phyloP scores from a whole-genome alignment of 2,797 vertebrate species.

The Dryobates pubescens region DNA sequence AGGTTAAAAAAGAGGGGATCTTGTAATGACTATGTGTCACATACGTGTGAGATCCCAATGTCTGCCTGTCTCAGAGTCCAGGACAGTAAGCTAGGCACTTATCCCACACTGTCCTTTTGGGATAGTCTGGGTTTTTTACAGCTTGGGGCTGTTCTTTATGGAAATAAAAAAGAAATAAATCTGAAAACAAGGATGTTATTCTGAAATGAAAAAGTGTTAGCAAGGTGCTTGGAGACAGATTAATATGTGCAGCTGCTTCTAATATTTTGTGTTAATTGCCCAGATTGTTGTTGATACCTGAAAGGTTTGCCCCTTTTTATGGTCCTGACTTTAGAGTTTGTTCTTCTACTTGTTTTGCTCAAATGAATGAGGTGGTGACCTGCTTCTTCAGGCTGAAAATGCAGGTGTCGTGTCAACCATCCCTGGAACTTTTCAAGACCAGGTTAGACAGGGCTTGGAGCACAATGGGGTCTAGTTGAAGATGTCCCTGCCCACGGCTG shows the following conservation, averaged over 20 bases:
- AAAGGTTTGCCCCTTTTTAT: background rate
- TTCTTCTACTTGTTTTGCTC: background rate
- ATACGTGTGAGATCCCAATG: too few relatives aligned
- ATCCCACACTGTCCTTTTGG: background rate
- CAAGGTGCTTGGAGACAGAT: background rate
- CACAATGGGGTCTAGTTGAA: too few relatives aligned
- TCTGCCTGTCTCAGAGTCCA: too few relatives aligned
- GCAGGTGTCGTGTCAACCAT: background rate
- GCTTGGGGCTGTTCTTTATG: background rate
- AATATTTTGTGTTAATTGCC: background rate
- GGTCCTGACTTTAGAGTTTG: background rate
- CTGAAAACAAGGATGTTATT: background rate
- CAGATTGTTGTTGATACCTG: background rate
- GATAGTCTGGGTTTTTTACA: background rate
- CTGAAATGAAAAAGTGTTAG: background rate
- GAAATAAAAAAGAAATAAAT: background rate
- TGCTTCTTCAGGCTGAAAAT: background rate
- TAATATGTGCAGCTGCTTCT: background rate
- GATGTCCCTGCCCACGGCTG: too few relatives aligned
- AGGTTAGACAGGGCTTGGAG: too few relatives aligned
- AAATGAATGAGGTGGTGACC: background rate
- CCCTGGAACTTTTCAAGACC: too few relatives aligned
- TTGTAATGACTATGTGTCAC: too few relatives aligned
- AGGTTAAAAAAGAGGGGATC: background rate
- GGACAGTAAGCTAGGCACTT: too few relatives aligned